Evolutionary conservation across 2,113 vertebrate genomes (phyloP).

Genomic region (Rhegmatorhina hoffmannsi): DNA sequence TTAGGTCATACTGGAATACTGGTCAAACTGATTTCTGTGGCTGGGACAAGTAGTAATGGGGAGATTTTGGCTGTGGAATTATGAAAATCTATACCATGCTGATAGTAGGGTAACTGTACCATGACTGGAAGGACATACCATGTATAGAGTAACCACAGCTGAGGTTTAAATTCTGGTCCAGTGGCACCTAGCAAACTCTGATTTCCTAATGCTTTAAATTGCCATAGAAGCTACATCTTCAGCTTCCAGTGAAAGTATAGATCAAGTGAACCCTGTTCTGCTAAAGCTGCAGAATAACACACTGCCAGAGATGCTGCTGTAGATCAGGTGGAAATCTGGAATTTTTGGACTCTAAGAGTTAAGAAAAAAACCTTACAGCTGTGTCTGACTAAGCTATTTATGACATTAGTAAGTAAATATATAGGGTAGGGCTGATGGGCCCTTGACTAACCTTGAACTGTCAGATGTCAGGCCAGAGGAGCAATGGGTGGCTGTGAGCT

Average conservation of each 20-base stretch:
- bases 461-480: background rate
- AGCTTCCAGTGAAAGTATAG: background rate
- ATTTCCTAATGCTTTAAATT: background rate
- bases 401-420: background rate
- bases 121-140: background rate
- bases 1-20: background rate
- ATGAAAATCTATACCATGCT: background rate
- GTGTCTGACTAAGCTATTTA: background rate
- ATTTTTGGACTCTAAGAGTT: background rate
- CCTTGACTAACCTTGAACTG: background rate
- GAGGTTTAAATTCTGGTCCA: background rate
- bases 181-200: background rate
- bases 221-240: background rate
- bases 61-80: background rate
- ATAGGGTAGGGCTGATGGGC: background rate
- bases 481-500: fast-evolving
- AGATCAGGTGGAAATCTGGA: background rate
- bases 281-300: background rate
- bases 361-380: background rate
- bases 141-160: background rate
- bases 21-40: background rate
- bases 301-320: background rate
- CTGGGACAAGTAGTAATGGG: background rate
- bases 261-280: background rate
- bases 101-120: background rate